Evolutionary conservation across 2,113 vertebrate species (phyloP), one percentile per base, ranked within the genome.

Genomic region (Leuciscus idus): DNA sequence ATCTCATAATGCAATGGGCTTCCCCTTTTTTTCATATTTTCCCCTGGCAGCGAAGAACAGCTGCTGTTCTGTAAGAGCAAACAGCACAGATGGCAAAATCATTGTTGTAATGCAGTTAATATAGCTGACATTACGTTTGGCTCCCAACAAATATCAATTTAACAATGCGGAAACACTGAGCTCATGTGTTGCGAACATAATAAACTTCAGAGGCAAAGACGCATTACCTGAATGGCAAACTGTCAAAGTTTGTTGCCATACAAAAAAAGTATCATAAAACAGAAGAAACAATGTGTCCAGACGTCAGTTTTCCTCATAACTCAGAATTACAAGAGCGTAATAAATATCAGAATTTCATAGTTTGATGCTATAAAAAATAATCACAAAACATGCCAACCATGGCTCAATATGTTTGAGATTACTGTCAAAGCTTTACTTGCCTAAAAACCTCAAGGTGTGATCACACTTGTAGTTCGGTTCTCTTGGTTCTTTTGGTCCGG

Each of bases 161-260:
- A 70, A 86, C 55, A 59, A 89, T 19, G 77, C 78, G 87, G 89
- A 90, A 92, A 92, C 83, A 85, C 48, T 91, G 89, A 88, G 84
- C 75, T 88, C 80, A 84, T 52, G 62, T 81, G 74, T 85, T 83
- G 64, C 84, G 52, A 82, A 85, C 59, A 83, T 52, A 64, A 82
- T 75, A 89, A 89, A 90, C 33, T 84, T 64, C 7, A 13, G 5
- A 50, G 75, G 85, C 70, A 62, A 66, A 80, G 36, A n/a, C 36
- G 46, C 26, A 33, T 88, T 87, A 86, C 17, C 66, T 81, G 26
- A 86, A n/a, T 39, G 30, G 77, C 78, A 57, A 26, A 84, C 30
- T 61, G 36, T 23, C 30, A 28, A 83, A 11, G 12, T 9, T 39
- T 30, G 15, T 50, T 66, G 48, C 26, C 46, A 77, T 74, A 72